Base-by-base conservation (phyloP, 2,113 vertebrate genomes). In the Colossoma macropomum region DNA sequence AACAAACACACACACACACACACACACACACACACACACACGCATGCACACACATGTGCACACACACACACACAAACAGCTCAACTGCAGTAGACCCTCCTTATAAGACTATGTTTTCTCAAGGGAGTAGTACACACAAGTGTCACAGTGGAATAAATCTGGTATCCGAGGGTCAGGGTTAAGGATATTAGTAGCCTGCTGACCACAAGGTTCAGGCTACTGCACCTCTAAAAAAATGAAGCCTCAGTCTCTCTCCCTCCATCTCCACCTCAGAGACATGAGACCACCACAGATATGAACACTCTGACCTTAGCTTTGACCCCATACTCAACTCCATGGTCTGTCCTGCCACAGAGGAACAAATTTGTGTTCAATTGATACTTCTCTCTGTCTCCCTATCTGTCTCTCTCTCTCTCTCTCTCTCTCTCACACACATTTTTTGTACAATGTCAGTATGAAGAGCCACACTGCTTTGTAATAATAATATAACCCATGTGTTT, bases 81-180 rank as follows among this genome's bases (percentile, higher is more conserved):
- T 71, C 59, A 62, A 62, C 59, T 12, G n/a, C 59, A 62, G 7
- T n/a, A 5, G n/a, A 2, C 3, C 0, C 19, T 52, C 54, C 54
- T 23, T 56, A 56, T 27, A 62, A 27, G 59, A 13, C 59, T 25
- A 2, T n/a, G 56, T 60, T 60, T 0, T 60, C 56, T 62, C 59
- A 27, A 11, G 59, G 11, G 59, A 62, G 59, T 41, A 41, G 32
- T n/a, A 23, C 32, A 38, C 34, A 38, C 17, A 17, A 45, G 68
- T 45, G 68, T 75, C 72, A 34, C 17, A 10, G 25, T 56, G 72
- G 23, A 45, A 75, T 75, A 75, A 54, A 32, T 30, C 25, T 30
- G 19, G 15, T 21, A 50, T 21, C 27, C 19, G 8, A 19, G 19
- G 48, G 25, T 56, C 72, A 54, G 72, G 50, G 48, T 74, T 48